Base-by-base conservation (phyloP, 2,113 vertebrate species). In the Fukomys damarensis region DNA sequence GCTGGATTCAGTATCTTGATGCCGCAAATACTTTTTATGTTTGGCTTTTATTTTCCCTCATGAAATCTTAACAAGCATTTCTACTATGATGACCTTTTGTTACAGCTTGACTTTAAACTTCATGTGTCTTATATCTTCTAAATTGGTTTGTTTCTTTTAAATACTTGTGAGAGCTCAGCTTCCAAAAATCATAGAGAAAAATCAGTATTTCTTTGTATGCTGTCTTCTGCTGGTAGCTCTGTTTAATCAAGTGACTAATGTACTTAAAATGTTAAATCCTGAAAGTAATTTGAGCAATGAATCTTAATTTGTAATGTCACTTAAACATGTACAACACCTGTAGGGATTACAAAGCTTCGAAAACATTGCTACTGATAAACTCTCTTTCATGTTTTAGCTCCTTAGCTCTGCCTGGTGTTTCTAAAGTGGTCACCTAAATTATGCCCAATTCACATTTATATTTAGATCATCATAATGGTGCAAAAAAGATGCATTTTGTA, bases 141-240 rank as follows among this genome's bases (percentile, higher is more conserved):
- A 56, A 85, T 12, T 4, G 5, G 26, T 86, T 66, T 89, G 28
- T 20, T 89, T 84, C 49, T 76, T 85, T 83, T 38, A 56, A 81
- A 85, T 28, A 58, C 41, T 68, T 79, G 9, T 9, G 58, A 52
- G 13, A 68, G 4, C n/a, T 63, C 16, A 90, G 24, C n/a, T 59
- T 11, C 12, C 70, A 81, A 77, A 94, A 76, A 49, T 59, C 86
- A 82, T 26, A 56, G 5, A 63, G 41, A 52, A 96, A 91, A 88
- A 72, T 72, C 43, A 52, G 17, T 54, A n/a, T 84, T 66, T 74
- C 7, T 81, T 85, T 63, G 35, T 77, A 30, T 54, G 30, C 56
- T 92, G 79, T 61, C 91, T 74, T 96, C 66, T 89, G 61, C 74
- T 96, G 81, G 88, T 85, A 96, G 74, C 17, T 92, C 16, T 61